A percentile compares a stretch with the other conserved stretches of the same genome.
phyloP scores from a whole-genome alignment of 2,888 invertebrate species.

The Chrysolina haemoptera region DNA sequence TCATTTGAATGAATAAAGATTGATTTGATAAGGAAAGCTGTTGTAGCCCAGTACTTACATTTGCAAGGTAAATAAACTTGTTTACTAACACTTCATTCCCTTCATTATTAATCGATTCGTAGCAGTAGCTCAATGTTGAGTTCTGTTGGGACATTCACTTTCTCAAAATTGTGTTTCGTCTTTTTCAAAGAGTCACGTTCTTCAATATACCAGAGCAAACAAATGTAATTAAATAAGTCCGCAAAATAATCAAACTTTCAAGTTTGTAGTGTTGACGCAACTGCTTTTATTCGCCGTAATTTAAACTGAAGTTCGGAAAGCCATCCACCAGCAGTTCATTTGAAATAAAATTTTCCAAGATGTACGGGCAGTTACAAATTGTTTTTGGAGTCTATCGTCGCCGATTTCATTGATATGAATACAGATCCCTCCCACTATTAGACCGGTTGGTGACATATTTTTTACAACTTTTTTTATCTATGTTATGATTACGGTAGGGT shows the following conservation, averaged over 20 bases:
- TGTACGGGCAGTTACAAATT: too few relatives aligned
- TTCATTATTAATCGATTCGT: neutral
- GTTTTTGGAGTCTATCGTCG: too few relatives aligned
- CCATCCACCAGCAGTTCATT: neutral
- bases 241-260: conserved; percentile 25
- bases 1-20: too few relatives aligned
- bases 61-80: neutral
- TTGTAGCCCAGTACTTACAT: neutral
- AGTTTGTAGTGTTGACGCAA: conserved; percentile 24
- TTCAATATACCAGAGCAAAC: conserved; percentile 27
- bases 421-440: too few relatives aligned
- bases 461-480: too few relatives aligned
- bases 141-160: conserved; percentile 11
- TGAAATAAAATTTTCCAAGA: neutral
- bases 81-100: conserved; percentile 11
- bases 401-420: too few relatives aligned
- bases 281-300: conserved; percentile 6
- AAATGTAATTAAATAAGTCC: conserved; percentile 28
- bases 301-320: neutral
- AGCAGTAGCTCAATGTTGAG: neutral
- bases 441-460: too few relatives aligned
- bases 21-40: neutral
- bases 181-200: conserved; percentile 22
- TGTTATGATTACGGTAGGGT: too few relatives aligned
- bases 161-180: neutral